phyloP scores from a whole-genome alignment of 35 echinoderm and acorn worm species.

The Chiridota heheva region DNA sequence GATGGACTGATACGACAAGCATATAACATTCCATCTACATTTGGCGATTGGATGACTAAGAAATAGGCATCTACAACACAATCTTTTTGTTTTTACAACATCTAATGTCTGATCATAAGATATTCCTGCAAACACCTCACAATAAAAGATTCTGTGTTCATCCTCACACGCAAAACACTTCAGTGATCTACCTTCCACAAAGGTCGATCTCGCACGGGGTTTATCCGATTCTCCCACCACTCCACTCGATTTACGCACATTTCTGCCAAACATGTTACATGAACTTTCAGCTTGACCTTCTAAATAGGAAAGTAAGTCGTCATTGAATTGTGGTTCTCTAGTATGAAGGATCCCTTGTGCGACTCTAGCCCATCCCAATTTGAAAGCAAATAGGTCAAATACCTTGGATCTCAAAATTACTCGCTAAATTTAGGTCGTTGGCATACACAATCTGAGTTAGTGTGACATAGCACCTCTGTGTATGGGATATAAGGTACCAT shows the following conservation, averaged over 20 bases:
- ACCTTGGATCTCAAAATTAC: constrained; percentile 9
- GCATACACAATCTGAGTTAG: constrained; percentile 24
- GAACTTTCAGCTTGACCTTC: constrained; percentile 36
- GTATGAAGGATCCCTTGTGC: constrained; percentile 33
- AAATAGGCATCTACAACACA: constrained; percentile 39
- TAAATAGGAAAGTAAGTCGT: constrained; percentile 24
- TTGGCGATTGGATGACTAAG: constrained; percentile 29
- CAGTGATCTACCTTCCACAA: not conserved
- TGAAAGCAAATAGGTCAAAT: constrained; percentile 13
- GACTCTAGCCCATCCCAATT: constrained; percentile 31
- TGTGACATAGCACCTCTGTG: constrained; percentile 1
- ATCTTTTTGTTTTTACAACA: constrained; percentile 16
- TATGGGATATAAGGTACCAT: constrained; percentile 11
- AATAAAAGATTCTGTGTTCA: constrained; percentile 22
- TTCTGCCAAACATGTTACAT: constrained; percentile 49
- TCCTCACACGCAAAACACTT: constrained; percentile 35
- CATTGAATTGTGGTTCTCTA: constrained; percentile 17
- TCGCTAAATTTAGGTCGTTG: constrained; percentile 1
- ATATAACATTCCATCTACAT: constrained; percentile 15
- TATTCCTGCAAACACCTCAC: not conserved
- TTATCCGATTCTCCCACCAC: not conserved
- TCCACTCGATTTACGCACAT: constrained; percentile 1
- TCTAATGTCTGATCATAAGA: constrained; percentile 25
- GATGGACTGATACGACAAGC: not conserved
- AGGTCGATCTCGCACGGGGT: not conserved